Evolutionary conservation across 2,888 invertebrate species (phyloP).

Genomic region (Acanthosoma haemorrhoidale): DNA sequence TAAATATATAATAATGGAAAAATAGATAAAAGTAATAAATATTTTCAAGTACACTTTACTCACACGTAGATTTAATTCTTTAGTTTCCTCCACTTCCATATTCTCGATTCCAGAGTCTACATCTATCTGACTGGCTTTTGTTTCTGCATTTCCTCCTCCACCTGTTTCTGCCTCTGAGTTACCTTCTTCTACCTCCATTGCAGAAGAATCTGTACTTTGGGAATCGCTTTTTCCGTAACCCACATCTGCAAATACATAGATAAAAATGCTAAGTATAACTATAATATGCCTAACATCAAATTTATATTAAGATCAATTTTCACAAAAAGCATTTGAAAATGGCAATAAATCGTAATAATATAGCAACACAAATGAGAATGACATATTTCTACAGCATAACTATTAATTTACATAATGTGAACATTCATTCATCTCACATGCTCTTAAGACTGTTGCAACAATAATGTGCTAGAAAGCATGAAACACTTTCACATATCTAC

Average conservation of each 20-base stretch:
- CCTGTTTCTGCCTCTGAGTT: slow-evolving; percentile 44
- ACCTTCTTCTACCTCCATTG: slow-evolving; percentile 54
- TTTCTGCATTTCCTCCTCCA: slow-evolving; percentile 41
- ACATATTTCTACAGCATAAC: neutral
- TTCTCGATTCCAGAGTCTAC: slow-evolving; percentile 69
- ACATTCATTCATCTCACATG: neutral
- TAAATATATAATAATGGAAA: no score
- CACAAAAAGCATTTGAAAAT: no score
- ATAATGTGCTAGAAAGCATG: no score
- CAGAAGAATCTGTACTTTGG: slow-evolving; percentile 47
- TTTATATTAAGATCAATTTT: no score
- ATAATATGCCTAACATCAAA: neutral
- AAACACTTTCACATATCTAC: no score
- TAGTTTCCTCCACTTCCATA: slow-evolving; percentile 61
- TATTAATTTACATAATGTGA: neutral
- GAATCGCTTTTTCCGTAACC: slow-evolving; percentile 46
- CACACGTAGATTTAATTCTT: slow-evolving; percentile 45
- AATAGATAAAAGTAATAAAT: no score
- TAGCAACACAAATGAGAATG: neutral
- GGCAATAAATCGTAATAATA: neutral
- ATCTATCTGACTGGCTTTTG: slow-evolving; percentile 52
- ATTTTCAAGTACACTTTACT: slow-evolving; percentile 32
- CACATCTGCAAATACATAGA: slow-evolving; percentile 11
- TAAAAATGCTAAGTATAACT: neutral
- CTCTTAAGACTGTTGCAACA: no score